Conservation (phyloP, 2,888 invertebrate genomes). For the Dorcus parallelipipedus region DNA sequence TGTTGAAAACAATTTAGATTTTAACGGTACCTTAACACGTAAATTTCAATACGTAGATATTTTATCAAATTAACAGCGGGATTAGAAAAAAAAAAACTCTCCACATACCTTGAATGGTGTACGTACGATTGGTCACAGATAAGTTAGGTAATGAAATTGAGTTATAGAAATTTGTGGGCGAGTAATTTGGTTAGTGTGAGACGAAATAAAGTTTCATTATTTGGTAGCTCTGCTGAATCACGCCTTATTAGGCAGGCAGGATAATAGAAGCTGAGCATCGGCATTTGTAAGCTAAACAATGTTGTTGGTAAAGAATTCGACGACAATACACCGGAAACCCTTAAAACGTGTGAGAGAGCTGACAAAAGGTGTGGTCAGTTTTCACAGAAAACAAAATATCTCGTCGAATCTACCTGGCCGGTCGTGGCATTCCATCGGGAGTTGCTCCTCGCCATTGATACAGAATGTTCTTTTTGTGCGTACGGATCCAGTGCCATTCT, state of each 20-base stretch:
- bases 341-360: conserved; percentile 48
- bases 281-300: conserved; percentile 47
- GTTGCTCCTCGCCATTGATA: conserved; percentile 41
- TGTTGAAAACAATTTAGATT: too few species aligned
- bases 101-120: too few species aligned
- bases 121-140: too few species aligned
- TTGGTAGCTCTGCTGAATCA: conserved; percentile 35
- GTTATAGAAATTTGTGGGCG: too few species aligned
- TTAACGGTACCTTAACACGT: too few species aligned
- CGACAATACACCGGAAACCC: conserved; percentile 50
- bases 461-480: conserved; percentile 43
- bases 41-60: too few species aligned
- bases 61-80: too few species aligned
- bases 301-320: conserved; percentile 44
- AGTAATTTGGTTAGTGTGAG: too few species aligned
- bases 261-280: conserved; percentile 39
- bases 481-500: conserved; percentile 34
- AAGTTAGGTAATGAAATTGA: too few species aligned
- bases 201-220: background rate
- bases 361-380: conserved; percentile 51
- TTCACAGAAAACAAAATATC: conserved; percentile 49
- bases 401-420: conserved; percentile 34
- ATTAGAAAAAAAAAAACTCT: too few species aligned
- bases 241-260: conserved; percentile 33
- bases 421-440: conserved; percentile 43